Evolutionary conservation across 92 coral and sea anemone species (phyloP).

Genomic region (Porites divaricata): DNA sequence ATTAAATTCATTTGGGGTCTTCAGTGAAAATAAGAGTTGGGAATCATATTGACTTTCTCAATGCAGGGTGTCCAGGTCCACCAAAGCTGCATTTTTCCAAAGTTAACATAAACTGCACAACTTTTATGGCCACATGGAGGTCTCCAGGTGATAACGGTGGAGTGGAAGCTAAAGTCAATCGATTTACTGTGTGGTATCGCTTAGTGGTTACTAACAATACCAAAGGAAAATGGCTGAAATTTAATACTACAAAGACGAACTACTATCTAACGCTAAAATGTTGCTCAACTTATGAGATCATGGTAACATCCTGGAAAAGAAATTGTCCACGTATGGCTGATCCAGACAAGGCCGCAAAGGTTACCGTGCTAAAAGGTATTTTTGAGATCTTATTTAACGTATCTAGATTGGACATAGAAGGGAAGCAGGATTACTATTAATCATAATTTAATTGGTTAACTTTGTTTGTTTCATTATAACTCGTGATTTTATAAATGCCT

Average conservation of each 20-base stretch:
- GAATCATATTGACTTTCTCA: too few relatives aligned
- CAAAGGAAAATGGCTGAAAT: neutral
- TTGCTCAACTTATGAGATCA: slow-evolving; percentile 20
- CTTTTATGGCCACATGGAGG: slow-evolving; percentile 4
- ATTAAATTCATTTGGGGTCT: too few relatives aligned
- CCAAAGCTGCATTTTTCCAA: slow-evolving; percentile 4
- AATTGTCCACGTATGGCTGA: slow-evolving; percentile 26
- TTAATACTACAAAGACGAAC: slow-evolving; percentile 7
- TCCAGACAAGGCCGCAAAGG: slow-evolving; percentile 27
- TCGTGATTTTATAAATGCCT: too few relatives aligned
- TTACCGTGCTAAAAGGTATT: slow-evolving; percentile 29
- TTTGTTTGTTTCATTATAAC: too few relatives aligned
- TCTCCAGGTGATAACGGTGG: slow-evolving; percentile 15
- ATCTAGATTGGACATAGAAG: too few relatives aligned
- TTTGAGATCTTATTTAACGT: neutral
- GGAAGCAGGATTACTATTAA: too few relatives aligned
- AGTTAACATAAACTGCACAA: neutral
- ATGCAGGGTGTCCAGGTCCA: slow-evolving; percentile 9
- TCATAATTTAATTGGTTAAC: too few relatives aligned
- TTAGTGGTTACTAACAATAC: neutral
- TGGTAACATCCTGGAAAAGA: slow-evolving; percentile 43
- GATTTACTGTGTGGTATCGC: slow-evolving; percentile 26
- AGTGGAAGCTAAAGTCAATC: neutral
- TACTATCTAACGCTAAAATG: slow-evolving; percentile 6
- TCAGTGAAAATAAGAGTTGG: neutral